phyloP scores from a whole-genome alignment of 2,113 vertebrate genomes.

The Neogobius melanostomus region DNA sequence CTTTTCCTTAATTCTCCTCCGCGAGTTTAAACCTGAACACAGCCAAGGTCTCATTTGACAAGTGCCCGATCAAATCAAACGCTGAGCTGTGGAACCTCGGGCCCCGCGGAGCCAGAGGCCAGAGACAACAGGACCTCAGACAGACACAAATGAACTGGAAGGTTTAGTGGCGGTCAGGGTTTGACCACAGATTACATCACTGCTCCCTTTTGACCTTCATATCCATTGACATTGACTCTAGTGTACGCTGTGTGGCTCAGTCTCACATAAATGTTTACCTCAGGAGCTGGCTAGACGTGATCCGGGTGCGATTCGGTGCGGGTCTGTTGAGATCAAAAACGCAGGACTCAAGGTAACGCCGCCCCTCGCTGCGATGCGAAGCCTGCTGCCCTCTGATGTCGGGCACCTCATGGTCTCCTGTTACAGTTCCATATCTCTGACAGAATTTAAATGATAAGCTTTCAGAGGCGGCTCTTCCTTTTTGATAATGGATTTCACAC shows the following conservation, averaged over 20 bases:
- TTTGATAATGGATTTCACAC: constrained; percentile 21
- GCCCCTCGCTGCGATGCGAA: constrained; percentile 50
- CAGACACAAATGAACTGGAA: constrained; percentile 28
- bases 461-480: constrained; percentile 41
- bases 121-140: constrained; percentile 32
- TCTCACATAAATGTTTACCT: constrained; percentile 50
- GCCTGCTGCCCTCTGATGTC: constrained; percentile 54
- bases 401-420: constrained; percentile 39
- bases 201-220: constrained; percentile 25
- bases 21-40: constrained; percentile 54
- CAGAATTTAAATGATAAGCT: constrained; percentile 68
- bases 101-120: constrained; percentile 3
- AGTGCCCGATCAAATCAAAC: constrained; percentile 53
- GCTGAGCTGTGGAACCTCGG: constrained; percentile 30
- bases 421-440: constrained; percentile 47
- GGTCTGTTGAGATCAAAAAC: constrained; percentile 61
- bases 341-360: constrained; percentile 31
- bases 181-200: constrained; percentile 27
- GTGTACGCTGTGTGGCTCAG: background rate
- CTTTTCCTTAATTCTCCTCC: constrained; percentile 63
- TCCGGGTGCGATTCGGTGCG: constrained; percentile 41
- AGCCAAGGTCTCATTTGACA: constrained; percentile 47
- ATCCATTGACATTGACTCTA: constrained; percentile 16
- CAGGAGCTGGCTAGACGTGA: constrained; percentile 38
- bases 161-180: constrained; percentile 40